These are phyloP conservation scores for Orchesellides sinensis DNA, from an alignment of 2,888 invertebrate genomes.

Conservation along the genomic window DNA sequence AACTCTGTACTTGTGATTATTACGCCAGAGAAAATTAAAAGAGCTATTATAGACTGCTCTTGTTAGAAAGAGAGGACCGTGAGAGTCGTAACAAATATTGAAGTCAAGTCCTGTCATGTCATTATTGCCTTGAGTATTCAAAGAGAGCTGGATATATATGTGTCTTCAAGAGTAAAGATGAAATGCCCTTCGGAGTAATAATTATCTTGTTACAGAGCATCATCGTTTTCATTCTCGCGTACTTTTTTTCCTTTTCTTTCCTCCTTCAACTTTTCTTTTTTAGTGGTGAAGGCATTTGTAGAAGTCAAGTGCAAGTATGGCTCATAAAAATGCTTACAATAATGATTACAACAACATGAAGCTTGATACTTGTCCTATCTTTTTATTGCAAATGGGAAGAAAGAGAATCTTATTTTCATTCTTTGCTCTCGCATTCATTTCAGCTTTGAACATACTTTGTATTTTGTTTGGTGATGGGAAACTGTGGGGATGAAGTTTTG, in stretches of 20 bases:
- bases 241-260: neutral
- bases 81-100: neutral
- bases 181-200: constrained; percentile 56
- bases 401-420: constrained; percentile 19
- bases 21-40: neutral
- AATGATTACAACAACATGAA: constrained; percentile 56
- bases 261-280: constrained; percentile 7
- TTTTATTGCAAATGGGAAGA: constrained; percentile 43
- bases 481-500: too few species aligned
- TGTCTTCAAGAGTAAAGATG: constrained; percentile 4
- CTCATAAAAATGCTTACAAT: constrained; percentile 29
- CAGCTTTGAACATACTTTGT: neutral
- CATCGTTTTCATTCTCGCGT: constrained; percentile 6
- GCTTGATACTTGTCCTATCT: constrained; percentile 35
- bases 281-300: too few species aligned
- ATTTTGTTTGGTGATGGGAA: too few species aligned
- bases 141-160: constrained; percentile 39
- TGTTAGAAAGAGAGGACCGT: neutral
- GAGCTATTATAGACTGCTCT: neutral
- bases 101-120: constrained; percentile 61
- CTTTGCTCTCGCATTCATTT: constrained; percentile 21
- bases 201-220: constrained; percentile 39
- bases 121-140: constrained; percentile 46
- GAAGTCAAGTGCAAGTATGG: constrained; percentile 21
- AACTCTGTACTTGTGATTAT: too few species aligned